Percentiles rank a stretch among this genome's conserved stretches.
Evolutionary conservation across 1,140 invertebrate genomes (phyloP).

Genomic region (Drosophila parabipectinata): DNA sequence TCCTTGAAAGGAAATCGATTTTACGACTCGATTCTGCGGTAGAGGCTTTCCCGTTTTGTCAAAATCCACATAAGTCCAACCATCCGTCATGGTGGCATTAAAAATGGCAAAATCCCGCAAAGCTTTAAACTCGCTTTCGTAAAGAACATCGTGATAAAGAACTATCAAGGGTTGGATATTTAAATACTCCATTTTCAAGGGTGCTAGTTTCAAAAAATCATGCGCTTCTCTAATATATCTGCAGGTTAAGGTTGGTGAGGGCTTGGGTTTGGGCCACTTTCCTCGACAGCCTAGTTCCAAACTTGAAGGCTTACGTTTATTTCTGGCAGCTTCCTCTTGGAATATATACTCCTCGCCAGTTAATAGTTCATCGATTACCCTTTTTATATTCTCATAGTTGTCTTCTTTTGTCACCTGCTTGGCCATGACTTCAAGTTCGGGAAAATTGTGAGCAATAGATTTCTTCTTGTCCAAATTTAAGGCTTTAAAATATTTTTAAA

Average conservation of each 20-base stretch:
- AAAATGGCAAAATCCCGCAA: constrained; percentile 17
- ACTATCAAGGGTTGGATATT: constrained; percentile 27
- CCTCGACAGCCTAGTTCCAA: constrained; percentile 44
- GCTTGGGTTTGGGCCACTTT: constrained; percentile 19
- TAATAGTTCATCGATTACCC: constrained; percentile 39
- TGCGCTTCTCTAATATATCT: constrained; percentile 17
- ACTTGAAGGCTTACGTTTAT: constrained; percentile 16
- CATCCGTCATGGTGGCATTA: constrained; percentile 34
- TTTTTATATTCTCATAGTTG: constrained; percentile 31
- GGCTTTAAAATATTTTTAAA: constrained; percentile 3
- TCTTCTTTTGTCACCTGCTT: constrained; percentile 2
- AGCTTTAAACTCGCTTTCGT: constrained; percentile 26
- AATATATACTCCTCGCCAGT: constrained; percentile 40
- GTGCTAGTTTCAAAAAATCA: constrained; percentile 35
- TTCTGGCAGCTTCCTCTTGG: constrained; percentile 17
- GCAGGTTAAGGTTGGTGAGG: constrained; percentile 21
- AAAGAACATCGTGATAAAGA: constrained; percentile 42
- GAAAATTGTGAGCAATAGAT: neutral
- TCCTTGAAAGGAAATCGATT: constrained; percentile 14
- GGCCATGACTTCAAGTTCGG: constrained; percentile 8
- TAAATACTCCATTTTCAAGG: constrained; percentile 44
- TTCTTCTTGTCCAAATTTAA: constrained; percentile 7
- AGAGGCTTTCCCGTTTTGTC: constrained; percentile 87
- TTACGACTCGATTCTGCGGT: constrained; percentile 32
- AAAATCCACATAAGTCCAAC: constrained; percentile 15